Percentiles rank a stretch among this genome's conserved stretches.
These are phyloP conservation scores for Patella caerulea DNA, from an alignment of 2,888 invertebrate species.

Conservation along the genomic window DNA sequence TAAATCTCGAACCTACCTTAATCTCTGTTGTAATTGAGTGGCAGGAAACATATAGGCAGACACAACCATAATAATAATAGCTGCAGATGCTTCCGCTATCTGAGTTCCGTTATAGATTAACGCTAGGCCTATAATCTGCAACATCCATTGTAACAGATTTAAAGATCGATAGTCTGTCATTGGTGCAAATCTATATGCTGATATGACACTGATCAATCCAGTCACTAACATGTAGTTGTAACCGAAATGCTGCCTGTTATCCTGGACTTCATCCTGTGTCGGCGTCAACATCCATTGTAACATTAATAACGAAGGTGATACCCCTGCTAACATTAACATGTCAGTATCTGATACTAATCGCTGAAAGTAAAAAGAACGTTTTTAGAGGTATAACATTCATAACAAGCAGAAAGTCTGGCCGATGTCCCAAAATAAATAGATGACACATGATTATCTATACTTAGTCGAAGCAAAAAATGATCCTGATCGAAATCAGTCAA, in stretches of 20 bases:
- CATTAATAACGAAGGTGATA: conserved; percentile 85
- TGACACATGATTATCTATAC: too few relatives aligned
- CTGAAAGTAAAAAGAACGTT: conserved; percentile 30
- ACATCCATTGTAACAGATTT: conserved; percentile 89
- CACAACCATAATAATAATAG: conserved; percentile 76
- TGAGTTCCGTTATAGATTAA: conserved; percentile 87
- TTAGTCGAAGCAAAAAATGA: too few relatives aligned
- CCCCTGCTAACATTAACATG: conserved; percentile 84
- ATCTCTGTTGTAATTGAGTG: conserved; percentile 24
- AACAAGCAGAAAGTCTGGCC: too few relatives aligned
- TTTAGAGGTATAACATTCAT: too few relatives aligned
- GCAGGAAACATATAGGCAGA: conserved; percentile 54
- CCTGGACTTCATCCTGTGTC: conserved; percentile 79
- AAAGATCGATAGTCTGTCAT: conserved; percentile 86
- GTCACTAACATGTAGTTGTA: conserved; percentile 73
- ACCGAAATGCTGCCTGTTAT: conserved; percentile 78
- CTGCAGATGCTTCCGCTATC: conserved; percentile 80
- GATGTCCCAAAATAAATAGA: too few relatives aligned
- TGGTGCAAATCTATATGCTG: conserved; percentile 93
- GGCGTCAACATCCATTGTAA: conserved; percentile 85
- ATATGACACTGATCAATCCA: conserved; percentile 76
- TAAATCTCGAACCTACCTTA: conserved; percentile 37
- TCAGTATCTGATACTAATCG: conserved; percentile 74
- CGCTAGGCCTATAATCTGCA: conserved; percentile 82
- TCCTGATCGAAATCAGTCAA: too few relatives aligned